Evolutionary conservation across 2,888 invertebrate genomes (phyloP).

Genomic region (Cerceris ruficornis): DNA sequence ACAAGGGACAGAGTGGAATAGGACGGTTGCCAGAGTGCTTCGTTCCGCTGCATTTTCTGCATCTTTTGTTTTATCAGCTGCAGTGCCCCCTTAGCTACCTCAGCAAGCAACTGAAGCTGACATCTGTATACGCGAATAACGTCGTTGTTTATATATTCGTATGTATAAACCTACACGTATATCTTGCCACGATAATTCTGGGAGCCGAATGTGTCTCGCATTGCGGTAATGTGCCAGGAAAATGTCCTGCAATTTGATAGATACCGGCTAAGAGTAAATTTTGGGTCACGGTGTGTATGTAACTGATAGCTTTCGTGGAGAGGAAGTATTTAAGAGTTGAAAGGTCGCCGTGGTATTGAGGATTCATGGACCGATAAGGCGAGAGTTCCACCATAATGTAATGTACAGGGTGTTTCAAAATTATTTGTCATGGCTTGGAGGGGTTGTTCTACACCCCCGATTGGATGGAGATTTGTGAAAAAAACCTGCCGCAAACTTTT

Average conservation of each 20-base stretch:
- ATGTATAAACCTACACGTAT: not conserved
- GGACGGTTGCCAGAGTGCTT: constrained; percentile 38
- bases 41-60: constrained; percentile 29
- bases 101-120: constrained; percentile 53
- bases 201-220: constrained; percentile 11
- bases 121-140: constrained; percentile 42
- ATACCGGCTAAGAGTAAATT: not conserved
- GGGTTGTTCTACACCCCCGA: no score
- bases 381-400: no score
- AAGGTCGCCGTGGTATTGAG: no score
- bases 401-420: no score
- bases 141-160: constrained; percentile 17
- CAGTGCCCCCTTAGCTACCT: constrained; percentile 38
- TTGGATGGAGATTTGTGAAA: no score
- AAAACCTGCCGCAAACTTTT: no score
- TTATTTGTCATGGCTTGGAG: no score
- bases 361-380: no score
- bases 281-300: no score
- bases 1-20: constrained; percentile 10
- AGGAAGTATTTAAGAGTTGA: no score
- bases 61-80: constrained; percentile 56
- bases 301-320: no score
- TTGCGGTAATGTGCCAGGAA: constrained; percentile 15
- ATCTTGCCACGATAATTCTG: constrained; percentile 19
- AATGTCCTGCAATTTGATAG: constrained; percentile 1